A percentile compares a stretch with the other conserved stretches of the same genome.
Evolutionary conservation across 2,888 invertebrate genomes (phyloP).

Genomic region (Lycocerus yunnanus): DNA sequence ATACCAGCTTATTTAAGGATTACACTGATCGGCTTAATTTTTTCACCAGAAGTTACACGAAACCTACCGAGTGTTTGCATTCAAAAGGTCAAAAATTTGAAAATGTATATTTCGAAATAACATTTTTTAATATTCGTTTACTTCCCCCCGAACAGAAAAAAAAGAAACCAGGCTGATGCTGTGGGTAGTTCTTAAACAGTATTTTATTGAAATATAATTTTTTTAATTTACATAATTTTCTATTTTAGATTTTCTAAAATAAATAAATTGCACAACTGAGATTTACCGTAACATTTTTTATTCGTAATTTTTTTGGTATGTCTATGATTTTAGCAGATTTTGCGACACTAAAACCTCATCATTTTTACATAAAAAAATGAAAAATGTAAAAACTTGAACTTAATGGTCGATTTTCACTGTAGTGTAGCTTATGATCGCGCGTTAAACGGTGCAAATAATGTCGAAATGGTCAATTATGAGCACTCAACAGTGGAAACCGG

Average conservation of each 20-base stretch:
- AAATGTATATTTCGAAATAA: too few species aligned
- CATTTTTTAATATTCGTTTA: too few species aligned
- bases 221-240: background rate
- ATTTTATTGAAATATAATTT: background rate
- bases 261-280: slow-evolving; percentile 21
- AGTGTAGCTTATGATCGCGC: background rate
- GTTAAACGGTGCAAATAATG: background rate
- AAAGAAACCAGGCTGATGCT: background rate
- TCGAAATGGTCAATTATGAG: background rate
- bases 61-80: too few species aligned
- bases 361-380: background rate
- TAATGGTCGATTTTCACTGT: background rate
- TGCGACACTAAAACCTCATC: background rate
- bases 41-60: background rate
- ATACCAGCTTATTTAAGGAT: background rate
- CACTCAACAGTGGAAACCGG: background rate
- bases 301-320: background rate
- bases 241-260: slow-evolving; percentile 1
- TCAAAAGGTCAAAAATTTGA: too few species aligned
- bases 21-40: background rate
- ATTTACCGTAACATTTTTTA: slow-evolving; percentile 4
- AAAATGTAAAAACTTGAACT: background rate
- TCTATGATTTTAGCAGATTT: background rate
- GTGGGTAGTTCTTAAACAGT: background rate
- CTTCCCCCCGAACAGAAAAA: too few species aligned